These are phyloP conservation scores for Diachasmimorpha longicaudata DNA, from an alignment of 1,140 invertebrate species.

Conservation along the genomic window DNA sequence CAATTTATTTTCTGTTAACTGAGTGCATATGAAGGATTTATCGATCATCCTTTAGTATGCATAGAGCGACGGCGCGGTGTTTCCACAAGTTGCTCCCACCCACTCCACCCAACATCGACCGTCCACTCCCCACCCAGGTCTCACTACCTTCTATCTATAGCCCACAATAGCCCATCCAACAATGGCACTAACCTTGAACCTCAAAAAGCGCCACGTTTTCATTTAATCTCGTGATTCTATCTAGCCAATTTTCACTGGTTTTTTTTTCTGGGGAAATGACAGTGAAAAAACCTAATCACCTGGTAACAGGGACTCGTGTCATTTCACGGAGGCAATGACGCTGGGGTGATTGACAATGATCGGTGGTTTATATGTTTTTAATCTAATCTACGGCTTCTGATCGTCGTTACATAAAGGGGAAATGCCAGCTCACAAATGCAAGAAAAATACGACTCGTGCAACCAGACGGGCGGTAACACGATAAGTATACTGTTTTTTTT, in stretches of 20 bases:
- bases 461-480: not conserved
- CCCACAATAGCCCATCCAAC: not conserved
- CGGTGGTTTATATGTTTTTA: not conserved
- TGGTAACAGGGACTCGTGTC: too few relatives aligned
- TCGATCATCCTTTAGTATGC: slow-evolving; percentile 14
- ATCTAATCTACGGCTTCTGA: slow-evolving; percentile 6
- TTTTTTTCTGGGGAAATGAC: too few relatives aligned
- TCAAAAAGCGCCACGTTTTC: not conserved
- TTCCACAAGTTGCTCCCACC: not conserved
- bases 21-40: slow-evolving; percentile 32
- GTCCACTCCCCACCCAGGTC: not conserved
- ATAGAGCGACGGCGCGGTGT: slow-evolving; percentile 16
- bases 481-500: not conserved
- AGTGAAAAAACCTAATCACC: too few relatives aligned
- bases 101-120: not conserved
- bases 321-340: not conserved
- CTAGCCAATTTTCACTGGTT: not conserved
- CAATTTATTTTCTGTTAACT: slow-evolving; percentile 3
- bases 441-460: too few relatives aligned
- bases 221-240: not conserved
- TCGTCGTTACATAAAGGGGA: not conserved
- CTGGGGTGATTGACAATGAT: not conserved
- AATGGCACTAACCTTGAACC: not conserved
- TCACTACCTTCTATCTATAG: not conserved
- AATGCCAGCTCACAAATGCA: not conserved